Percentiles rank a stretch among this genome's conserved stretches.
These are phyloP conservation scores for Esperia sulphurella DNA, from an alignment of 2,888 invertebrate species.

Conservation along the genomic window DNA sequence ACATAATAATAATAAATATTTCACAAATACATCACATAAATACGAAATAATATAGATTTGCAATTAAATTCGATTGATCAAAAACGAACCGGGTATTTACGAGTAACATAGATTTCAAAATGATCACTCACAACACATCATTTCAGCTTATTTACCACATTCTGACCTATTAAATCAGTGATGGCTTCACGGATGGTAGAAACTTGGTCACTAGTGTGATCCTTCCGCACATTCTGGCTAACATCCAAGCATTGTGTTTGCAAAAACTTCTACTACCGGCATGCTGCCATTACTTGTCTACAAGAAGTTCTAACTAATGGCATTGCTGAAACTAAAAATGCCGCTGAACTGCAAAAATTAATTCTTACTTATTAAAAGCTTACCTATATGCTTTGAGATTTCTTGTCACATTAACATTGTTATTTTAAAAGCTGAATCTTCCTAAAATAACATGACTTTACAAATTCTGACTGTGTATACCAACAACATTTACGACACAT, in stretches of 20 bases:
- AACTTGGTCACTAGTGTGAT: slow-evolving; percentile 10
- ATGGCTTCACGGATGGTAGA: not conserved
- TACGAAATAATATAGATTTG: too few species aligned
- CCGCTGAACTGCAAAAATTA: slow-evolving; percentile 4
- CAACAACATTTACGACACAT: slow-evolving; percentile 39
- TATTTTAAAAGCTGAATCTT: not conserved
- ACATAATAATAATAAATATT: too few species aligned
- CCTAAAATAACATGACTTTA: not conserved
- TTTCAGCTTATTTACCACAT: too few species aligned
- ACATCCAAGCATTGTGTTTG: slow-evolving; percentile 45
- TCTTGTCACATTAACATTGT: not conserved
- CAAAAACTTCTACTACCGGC: slow-evolving; percentile 34
- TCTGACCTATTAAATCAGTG: not conserved
- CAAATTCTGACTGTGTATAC: slow-evolving; percentile 16
- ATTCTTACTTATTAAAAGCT: not conserved
- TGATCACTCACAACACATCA: too few species aligned
- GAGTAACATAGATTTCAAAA: not conserved
- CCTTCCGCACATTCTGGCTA: slow-evolving; percentile 27
- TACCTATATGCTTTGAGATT: not conserved
- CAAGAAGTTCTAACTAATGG: slow-evolving; percentile 33
- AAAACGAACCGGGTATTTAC: too few species aligned
- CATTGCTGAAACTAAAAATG: not conserved
- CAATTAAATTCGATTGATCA: too few species aligned
- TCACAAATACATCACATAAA: too few species aligned
- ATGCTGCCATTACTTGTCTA: slow-evolving; percentile 30